These are phyloP conservation scores for Epizoanthus fatuus DNA, from an alignment of 92 coral and sea anemone species.

Conservation along the genomic window DNA sequence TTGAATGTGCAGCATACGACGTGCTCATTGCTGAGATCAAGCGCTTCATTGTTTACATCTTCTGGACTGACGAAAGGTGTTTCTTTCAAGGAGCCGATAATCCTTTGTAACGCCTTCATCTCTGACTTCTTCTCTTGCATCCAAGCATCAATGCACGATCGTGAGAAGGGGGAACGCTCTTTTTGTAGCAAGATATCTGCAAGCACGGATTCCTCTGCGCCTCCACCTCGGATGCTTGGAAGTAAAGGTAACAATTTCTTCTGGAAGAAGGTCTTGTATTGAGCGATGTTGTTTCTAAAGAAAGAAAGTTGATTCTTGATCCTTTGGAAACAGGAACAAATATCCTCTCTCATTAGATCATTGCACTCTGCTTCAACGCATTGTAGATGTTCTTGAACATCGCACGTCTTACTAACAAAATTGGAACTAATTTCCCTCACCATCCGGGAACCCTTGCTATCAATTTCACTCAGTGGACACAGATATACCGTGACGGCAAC, in stretches of 20 bases:
- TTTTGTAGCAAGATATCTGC: slow-evolving; percentile 32
- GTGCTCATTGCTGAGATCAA: slow-evolving; percentile 32
- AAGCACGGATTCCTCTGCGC: slow-evolving; percentile 17
- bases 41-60: slow-evolving; percentile 47
- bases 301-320: slow-evolving; percentile 28
- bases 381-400: slow-evolving; percentile 27
- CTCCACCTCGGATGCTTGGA: slow-evolving; percentile 43
- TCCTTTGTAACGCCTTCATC: slow-evolving; percentile 45
- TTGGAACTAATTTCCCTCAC: slow-evolving; percentile 48
- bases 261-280: slow-evolving; percentile 37
- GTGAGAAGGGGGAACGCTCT: slow-evolving; percentile 57
- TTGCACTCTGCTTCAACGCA: slow-evolving; percentile 38
- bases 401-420: slow-evolving; percentile 19
- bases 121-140: slow-evolving; percentile 45
- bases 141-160: slow-evolving; percentile 42
- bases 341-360: slow-evolving; percentile 46
- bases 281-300: slow-evolving; percentile 18
- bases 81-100: slow-evolving; percentile 24
- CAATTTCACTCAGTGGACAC: slow-evolving; percentile 43
- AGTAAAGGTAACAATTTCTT: slow-evolving; percentile 26
- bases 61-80: slow-evolving; percentile 51
- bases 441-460: slow-evolving; percentile 9
- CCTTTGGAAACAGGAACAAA: slow-evolving; percentile 33
- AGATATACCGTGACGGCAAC: slow-evolving; percentile 29
- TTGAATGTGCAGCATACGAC: slow-evolving; percentile 56